Conservation (phyloP, 1,140 invertebrate species). For the Sinella curviseta region DNA sequence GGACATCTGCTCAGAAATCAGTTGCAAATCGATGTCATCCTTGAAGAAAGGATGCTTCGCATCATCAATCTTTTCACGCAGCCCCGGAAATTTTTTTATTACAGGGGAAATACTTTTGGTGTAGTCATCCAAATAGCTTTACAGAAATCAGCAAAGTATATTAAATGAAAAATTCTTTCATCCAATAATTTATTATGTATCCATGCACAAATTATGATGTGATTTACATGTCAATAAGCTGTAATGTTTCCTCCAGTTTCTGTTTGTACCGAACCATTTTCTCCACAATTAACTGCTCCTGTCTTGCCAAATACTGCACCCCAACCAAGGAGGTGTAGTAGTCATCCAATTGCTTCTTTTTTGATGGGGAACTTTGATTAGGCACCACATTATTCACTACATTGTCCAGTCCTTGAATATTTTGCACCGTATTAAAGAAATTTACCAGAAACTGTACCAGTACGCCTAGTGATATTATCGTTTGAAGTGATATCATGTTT, state of each 20-base stretch:
- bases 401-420: too few species aligned
- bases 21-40: neutral
- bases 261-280: neutral
- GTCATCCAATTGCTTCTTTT: neutral
- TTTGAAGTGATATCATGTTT: too few species aligned
- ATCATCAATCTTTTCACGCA: neutral
- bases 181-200: neutral
- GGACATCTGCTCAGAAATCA: neutral
- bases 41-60: neutral
- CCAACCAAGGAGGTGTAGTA: constrained; percentile 18
- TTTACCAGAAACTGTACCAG: too few species aligned
- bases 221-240: neutral
- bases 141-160: neutral
- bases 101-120: neutral
- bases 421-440: too few species aligned
- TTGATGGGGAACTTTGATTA: too few species aligned
- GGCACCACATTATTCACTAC: too few species aligned
- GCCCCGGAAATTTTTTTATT: neutral
- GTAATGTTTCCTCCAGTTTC: neutral
- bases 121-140: neutral
- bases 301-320: neutral
- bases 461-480: too few species aligned
- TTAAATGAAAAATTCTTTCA: neutral
- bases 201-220: neutral
- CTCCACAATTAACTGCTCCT: neutral